Base-by-base conservation (phyloP, 2,888 invertebrate genomes). In the Drosophila kambysellisi region DNA sequence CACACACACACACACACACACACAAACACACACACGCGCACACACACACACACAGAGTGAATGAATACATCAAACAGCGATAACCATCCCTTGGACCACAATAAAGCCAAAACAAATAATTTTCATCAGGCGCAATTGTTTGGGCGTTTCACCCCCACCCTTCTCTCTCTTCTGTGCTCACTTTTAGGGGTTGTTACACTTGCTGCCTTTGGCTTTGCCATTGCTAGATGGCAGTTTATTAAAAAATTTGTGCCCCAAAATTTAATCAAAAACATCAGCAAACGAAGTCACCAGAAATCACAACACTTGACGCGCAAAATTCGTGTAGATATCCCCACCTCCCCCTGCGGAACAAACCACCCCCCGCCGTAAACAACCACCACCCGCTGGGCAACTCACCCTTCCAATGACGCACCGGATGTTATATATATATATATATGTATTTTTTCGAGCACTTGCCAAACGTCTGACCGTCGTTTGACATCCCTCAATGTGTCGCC, bases 191-290 rank as follows among this genome's bases (percentile, higher is more conserved):
- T 61, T 50, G 70, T 30, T 46, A 7, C 39, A 25, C 29, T 33
- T 35, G 50, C 32, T 41, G 32, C 35, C n/a, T 25, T 33, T 48
- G 33, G 15, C 20, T 61, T 74, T 75, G 20, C 20, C 76, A 77
- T 88, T 88, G 62, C 88, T 79, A 37, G 68, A 72, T 79, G 88
- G 68, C 70, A 88, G 90, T 89, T 89, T 89, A 89, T 86, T 86
- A 86, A 82, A 89, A 86, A 88, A 82, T 88, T 79, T 89, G 80
- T 73, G 71, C 33, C 59, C 60, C 64, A 56, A 79, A 88, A 88
- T 90, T 85, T 90, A 90, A 90, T 90, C 46, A 88, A 88, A 90
- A 90, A 76, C 75, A 78, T 89, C 79, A 82, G 68, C 61, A 63
- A 59, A 48, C 69, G 29, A 66, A 53, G 41, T 35, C 43, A 71